Evolutionary conservation across 2,113 vertebrate species (phyloP), one percentile per base, ranked within the genome.

Genomic region (Gymnarchus niloticus): DNA sequence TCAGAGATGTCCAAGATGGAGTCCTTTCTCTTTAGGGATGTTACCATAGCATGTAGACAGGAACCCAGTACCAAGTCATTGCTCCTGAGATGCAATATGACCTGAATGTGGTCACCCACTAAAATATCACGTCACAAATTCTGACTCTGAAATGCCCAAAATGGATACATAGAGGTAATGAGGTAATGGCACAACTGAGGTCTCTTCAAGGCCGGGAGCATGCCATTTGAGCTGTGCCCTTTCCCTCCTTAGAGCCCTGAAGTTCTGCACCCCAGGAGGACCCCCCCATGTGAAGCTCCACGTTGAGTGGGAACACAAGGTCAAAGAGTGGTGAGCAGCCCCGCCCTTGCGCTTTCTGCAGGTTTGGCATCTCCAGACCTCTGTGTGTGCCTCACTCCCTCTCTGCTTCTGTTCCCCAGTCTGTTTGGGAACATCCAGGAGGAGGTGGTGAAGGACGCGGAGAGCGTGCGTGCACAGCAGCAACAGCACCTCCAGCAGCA

Each of bases 371-470:
- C n/a, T n/a, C n/a, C n/a, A n/a, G n/a, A n/a, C n/a, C n/a, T n/a
- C n/a, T n/a, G n/a, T n/a, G n/a, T n/a, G n/a, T n/a, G n/a, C n/a
- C n/a, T n/a, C n/a, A n/a, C n/a, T n/a, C n/a, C n/a, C n/a, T n/a
- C n/a, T n/a, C n/a, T n/a, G n/a, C n/a, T n/a, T n/a, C 19, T 56
- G 44, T 85, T 0, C 56, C n/a, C 59, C 92, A 99, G 97, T 87
- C 92, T 99, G 87, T 98, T 99, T 1, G 97, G 98, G 12, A 95
- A 91, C 90, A 93, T 97, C 83, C 96, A 95, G 89, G 96, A 98
- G 92, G 98, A 99, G 92, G 95, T 89, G 91, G 96, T 98, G 87
- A 96, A 94, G 88, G 97, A 98, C 0, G 94, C 95, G 0, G 97
- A 96, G 73, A 98, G 97, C 0, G 97, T 98, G 86, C 86, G 90